Evolutionary conservation across 2,113 vertebrate genomes (phyloP), one percentile per base, ranked within the genome.

Genomic region (Upupa epops): DNA sequence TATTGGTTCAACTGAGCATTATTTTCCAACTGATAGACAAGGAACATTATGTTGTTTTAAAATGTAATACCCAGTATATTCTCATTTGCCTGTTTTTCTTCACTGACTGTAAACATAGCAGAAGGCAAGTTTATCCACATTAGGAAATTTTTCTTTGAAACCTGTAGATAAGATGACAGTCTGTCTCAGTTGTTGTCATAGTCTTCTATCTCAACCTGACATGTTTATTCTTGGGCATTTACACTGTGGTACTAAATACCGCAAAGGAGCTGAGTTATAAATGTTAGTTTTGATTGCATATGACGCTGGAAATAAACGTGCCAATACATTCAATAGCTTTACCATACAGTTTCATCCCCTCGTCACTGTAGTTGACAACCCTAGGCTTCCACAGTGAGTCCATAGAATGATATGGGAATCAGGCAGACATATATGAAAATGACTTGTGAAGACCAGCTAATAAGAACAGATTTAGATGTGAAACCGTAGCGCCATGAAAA

Each of bases 271-370:
- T 34, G 17, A 74, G 56, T 95, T 96, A 91, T 76, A 96, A 97
- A 92, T 95, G 88, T 91, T 95, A 74, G 65, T 83, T 96, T 91
- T 96, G 89, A 95, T 94, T 96, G 70, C 88, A 82, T 95, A 92
- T 85, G 94, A 93, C 94, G 89, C 75, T 92, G 65, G 71, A 97
- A 97, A 97, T 95, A 97, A 97, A 94, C 74, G 92, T 24, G 40
- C 54, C 86, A 74, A 91, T 88, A 60, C 4, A 20, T 45, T 88
- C 48, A 15, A 10, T 70, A 88, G 59, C 49, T 42, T 91, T 93
- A 22, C 28, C 42, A 54, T 55, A 18, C 18, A 73, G 32, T 81
- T 37, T 70, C 52, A 64, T 66, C 71, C 29, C 73, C n/a, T 69
- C 36, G 42, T 2, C 0, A 2, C 28, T 59, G 32, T 40, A 86